Conservation (phyloP, 2,113 vertebrate species). For the Prunella fulvescens region DNA sequence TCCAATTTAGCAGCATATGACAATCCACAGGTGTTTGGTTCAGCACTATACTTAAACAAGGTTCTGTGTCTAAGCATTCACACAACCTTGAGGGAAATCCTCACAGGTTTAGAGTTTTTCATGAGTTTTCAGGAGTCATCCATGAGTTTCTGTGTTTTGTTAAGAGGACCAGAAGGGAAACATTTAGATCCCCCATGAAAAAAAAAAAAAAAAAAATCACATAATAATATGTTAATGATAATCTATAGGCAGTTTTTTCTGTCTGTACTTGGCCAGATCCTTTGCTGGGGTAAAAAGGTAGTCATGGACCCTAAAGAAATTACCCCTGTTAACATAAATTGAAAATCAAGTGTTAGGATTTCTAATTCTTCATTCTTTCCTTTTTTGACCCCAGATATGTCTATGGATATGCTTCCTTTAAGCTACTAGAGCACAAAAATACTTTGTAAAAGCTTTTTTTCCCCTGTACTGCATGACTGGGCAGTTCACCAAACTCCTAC, state of each 20-base stretch:
- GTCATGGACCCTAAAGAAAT: neutral
- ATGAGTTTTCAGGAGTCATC: neutral
- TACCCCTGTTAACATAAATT: neutral
- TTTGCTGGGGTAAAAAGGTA: neutral
- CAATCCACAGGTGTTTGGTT: neutral
- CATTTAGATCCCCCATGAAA: neutral
- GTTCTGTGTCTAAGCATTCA: neutral
- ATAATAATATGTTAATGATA: neutral
- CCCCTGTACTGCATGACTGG: neutral
- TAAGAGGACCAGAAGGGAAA: neutral
- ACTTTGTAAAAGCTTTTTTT: neutral
- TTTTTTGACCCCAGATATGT: neutral
- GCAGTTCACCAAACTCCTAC: neutral
- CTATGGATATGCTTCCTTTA: neutral
- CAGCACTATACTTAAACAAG: neutral
- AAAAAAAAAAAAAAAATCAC: neutral
- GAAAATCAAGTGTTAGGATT: neutral
- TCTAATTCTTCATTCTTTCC: neutral
- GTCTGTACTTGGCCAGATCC: neutral
- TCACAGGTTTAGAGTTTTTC: neutral
- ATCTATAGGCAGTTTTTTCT: neutral
- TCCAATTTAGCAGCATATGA: neutral
- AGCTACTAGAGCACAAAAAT: neutral
- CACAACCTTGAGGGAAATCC: neutral
- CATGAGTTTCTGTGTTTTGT: neutral